Evolutionary conservation across 2,113 vertebrate species (phyloP), one percentile per base, ranked within the genome.

Genomic region (Tor tambroides): DNA sequence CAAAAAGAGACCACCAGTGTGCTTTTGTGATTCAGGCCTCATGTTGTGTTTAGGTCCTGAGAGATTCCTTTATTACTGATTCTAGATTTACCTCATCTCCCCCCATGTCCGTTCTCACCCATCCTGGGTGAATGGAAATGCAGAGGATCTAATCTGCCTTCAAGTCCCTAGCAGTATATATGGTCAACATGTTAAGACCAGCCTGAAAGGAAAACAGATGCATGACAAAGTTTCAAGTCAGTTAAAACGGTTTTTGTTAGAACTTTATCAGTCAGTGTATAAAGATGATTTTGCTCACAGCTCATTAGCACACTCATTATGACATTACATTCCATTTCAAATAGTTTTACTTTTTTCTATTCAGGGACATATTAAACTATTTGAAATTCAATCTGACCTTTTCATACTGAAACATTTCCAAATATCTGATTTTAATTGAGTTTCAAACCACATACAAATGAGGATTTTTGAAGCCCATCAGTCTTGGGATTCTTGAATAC

Each of bases 111-210:
- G 87, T 88, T 15, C 80, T 88, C 23, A 86, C 80, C 81, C 86
- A 89, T 79, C 79, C 85, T 5, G 79, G 85, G 78, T 85, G 87
- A 30, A 85, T n/a, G 5, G 59, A 54, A 75, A 67, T 15, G 4
- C 51, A 89, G 81, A 76, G 78, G 79, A 90, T 87, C 30, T 74
- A 83, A 43, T 85, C 85, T 59, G 61, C 35, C 7, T 51, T 83
- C n/a, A 85, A 71, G n/a, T 83, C 78, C 1, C 9, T 56, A 7
- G 80, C 82, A 2, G 74, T 56, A 41, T 61, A 77, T 23, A 72
- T 32, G 9, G 83, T 90, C 51, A 89, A 54, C 83, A 87, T 86
- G 80, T 90, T 90, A 61, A 90, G 69, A n/a, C 43, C 80, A 28
- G 86, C 69, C 89, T 84, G 61, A 84, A 61, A 84, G 54, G 46